A percentile compares a stretch with the other conserved stretches of the same genome.
phyloP scores from a whole-genome alignment of 2,797 vertebrate genomes.

The Austrolebias charrua region DNA sequence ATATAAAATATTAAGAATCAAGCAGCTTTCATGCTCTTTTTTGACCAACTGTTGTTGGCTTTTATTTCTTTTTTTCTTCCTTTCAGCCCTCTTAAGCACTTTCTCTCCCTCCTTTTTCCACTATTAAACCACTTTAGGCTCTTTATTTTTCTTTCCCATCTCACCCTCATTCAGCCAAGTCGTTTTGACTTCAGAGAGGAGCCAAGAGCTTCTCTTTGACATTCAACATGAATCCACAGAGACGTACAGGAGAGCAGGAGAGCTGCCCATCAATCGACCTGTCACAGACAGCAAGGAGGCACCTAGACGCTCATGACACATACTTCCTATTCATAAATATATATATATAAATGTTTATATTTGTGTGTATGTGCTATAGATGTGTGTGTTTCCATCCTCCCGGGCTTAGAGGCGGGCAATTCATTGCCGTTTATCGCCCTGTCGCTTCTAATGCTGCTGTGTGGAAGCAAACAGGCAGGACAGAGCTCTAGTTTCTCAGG shows the following conservation, averaged over 20 bases:
- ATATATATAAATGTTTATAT: neutral
- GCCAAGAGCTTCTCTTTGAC: conserved; percentile 49
- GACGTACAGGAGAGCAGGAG: conserved; percentile 28
- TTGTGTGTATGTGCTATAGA: conserved; percentile 12
- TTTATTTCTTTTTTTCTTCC: conserved; percentile 7
- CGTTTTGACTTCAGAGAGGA: conserved; percentile 29
- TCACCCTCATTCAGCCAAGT: conserved; percentile 31
- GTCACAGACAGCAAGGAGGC: conserved; percentile 21
- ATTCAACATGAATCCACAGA: conserved; percentile 53
- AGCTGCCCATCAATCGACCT: conserved; percentile 43
- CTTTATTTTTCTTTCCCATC: conserved; percentile 25
- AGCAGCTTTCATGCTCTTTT: neutral
- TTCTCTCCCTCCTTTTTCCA: conserved; percentile 10
- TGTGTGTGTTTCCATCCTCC: conserved; percentile 14
- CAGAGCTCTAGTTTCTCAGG: conserved; percentile 46
- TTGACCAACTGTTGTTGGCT: neutral
- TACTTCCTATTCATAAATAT: too few species aligned
- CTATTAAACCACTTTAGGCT: conserved; percentile 31
- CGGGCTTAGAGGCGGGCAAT: conserved; percentile 22
- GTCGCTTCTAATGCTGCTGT: conserved; percentile 42
- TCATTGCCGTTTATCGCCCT: conserved; percentile 54
- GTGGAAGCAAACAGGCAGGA: conserved; percentile 50
- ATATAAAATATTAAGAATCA: neutral
- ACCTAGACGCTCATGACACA: neutral
- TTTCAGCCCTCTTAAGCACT: conserved; percentile 9